phyloP scores from a whole-genome alignment of 2,888 invertebrate genomes.

The Anaspis maculata region DNA sequence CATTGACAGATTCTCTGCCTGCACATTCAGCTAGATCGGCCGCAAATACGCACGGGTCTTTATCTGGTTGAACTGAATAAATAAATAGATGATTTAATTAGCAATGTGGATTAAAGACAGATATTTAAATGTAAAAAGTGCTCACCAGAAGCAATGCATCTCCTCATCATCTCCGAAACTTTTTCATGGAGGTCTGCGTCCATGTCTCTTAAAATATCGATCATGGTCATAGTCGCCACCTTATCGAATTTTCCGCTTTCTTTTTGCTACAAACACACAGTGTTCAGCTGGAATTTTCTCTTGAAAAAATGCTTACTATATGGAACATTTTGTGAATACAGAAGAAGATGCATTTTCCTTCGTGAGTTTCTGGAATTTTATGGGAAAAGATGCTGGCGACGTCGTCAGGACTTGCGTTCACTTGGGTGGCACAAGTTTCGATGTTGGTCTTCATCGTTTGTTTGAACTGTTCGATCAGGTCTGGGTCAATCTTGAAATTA shows the following conservation, averaged over 20 bases:
- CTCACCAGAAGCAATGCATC: constrained; percentile 11
- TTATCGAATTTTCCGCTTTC: constrained; percentile 13
- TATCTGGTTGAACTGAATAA: constrained; percentile 8
- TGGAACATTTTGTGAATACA: constrained; percentile 42
- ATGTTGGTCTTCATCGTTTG: constrained; percentile 1
- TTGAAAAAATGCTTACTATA: constrained; percentile 37
- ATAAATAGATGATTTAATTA: constrained; percentile 2
- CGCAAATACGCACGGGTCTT: constrained; percentile 13
- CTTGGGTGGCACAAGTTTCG: constrained; percentile 6
- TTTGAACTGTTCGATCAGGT: constrained; percentile 4
- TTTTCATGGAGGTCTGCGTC: constrained; percentile 14
- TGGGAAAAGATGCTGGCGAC: constrained; percentile 29
- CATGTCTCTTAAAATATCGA: constrained; percentile 9
- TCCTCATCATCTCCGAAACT: constrained; percentile 10
- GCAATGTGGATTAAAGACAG: background rate
- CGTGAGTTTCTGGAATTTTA: constrained; percentile 38
- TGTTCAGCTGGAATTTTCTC: background rate
- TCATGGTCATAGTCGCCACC: constrained; percentile 8
- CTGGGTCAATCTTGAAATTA: constrained; percentile 8
- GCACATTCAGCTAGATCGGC: constrained; percentile 9
- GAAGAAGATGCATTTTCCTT: constrained; percentile 44
- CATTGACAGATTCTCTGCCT: constrained; percentile 4
- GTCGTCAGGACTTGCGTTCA: constrained; percentile 18
- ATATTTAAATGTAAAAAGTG: too few relatives aligned
- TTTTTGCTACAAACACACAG: constrained; percentile 11